These are phyloP conservation scores for Luperina testacea DNA, from an alignment of 2,888 invertebrate species.

Conservation along the genomic window DNA sequence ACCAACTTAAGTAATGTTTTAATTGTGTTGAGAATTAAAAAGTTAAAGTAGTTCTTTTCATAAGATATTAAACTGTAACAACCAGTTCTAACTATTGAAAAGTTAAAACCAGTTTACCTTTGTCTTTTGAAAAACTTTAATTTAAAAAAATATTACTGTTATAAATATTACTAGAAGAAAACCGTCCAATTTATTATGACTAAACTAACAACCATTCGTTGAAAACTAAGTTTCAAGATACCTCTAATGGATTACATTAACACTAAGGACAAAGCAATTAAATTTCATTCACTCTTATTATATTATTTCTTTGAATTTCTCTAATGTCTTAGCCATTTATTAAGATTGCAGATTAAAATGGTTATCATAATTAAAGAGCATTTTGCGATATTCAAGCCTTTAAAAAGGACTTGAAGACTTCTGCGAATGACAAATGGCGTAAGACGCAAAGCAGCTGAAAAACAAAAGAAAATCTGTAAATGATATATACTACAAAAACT, in stretches of 20 bases:
- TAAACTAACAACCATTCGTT: not conserved
- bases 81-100: not conserved
- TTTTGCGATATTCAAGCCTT: not conserved
- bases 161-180: not conserved
- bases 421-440: slow-evolving; percentile 11
- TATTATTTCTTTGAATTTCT: slow-evolving; percentile 1
- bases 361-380: not conserved
- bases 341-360: not conserved
- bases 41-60: not conserved
- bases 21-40: not conserved
- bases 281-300: not conserved
- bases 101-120: not conserved
- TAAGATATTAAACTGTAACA: not conserved
- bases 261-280: not conserved
- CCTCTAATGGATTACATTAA: not conserved
- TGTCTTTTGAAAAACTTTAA: not conserved
- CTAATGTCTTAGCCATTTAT: not conserved
- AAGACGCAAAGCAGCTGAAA: not conserved
- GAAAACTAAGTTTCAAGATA: not conserved
- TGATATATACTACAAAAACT: not conserved
- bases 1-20: not conserved
- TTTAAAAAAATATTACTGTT: not conserved
- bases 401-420: not conserved
- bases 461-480: slow-evolving; percentile 6
- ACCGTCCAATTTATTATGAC: not conserved